Percentiles rank a stretch among this genome's conserved stretches.
Conservation (phyloP, 2,113 vertebrate genomes). For the Pao palembangensis region DNA sequence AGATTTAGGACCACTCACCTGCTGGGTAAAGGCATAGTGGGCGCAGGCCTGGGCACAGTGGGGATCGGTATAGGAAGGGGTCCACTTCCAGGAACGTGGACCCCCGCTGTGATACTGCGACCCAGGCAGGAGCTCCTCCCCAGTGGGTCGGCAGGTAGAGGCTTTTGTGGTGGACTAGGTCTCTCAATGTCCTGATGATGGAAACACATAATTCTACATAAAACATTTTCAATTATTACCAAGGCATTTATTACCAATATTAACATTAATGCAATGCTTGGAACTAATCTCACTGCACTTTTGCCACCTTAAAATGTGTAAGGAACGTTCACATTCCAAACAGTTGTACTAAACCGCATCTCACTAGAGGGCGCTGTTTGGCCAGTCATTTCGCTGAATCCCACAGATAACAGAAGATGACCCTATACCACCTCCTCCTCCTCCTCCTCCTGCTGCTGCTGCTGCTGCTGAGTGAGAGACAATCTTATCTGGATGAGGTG, state of each 20-base stretch:
- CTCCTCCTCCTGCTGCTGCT: constrained; percentile 23
- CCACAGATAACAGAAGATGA: constrained; percentile 23
- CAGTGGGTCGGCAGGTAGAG: constrained; percentile 85
- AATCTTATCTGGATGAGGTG: constrained; percentile 56
- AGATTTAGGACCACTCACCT: constrained; percentile 73
- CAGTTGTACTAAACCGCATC: background rate
- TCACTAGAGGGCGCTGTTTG: constrained; percentile 67
- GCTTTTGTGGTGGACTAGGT: constrained; percentile 86
- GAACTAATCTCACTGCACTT: too few relatives aligned
- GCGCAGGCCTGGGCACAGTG: constrained; percentile 57
- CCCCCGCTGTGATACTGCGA: constrained; percentile 9
- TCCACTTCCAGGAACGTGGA: constrained; percentile 21
- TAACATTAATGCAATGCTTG: too few relatives aligned
- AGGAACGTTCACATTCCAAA: too few relatives aligned
- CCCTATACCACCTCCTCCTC: constrained; percentile 12
- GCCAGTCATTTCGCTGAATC: constrained; percentile 31
- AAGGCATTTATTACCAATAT: too few relatives aligned
- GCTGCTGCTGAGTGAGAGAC: constrained; percentile 26
- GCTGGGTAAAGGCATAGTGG: constrained; percentile 64
- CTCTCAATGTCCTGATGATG: constrained; percentile 76
- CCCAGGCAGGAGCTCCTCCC: constrained; percentile 61
- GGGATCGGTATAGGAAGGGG: constrained; percentile 44
- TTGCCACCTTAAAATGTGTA: too few relatives aligned
- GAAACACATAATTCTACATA: background rate
- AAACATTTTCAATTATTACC: background rate